A percentile compares a stretch with the other conserved stretches of the same genome.
These are phyloP conservation scores for Neotoma lepida DNA, from an alignment of 2,113 vertebrate species.

Conservation along the genomic window DNA sequence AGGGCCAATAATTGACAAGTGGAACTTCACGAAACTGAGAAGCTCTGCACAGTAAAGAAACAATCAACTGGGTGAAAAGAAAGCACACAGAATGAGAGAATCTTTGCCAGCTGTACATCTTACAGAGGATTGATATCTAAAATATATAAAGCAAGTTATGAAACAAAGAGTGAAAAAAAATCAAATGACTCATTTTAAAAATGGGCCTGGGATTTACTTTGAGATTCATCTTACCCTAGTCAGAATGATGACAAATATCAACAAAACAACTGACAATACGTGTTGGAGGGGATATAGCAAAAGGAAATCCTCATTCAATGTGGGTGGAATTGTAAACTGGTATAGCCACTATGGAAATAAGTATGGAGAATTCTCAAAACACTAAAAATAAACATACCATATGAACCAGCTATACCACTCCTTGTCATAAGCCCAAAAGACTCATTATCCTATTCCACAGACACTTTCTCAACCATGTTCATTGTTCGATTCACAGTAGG, in stretches of 20 bases:
- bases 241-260: not conserved
- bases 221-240: not conserved
- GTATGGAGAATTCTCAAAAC: not conserved
- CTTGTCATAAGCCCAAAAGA: not conserved
- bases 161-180: not conserved
- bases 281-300: not conserved
- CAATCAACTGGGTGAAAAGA: not conserved
- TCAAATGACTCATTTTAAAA: not conserved
- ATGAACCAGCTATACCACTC: not conserved
- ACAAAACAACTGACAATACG: not conserved
- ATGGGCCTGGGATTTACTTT: not conserved
- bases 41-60: not conserved
- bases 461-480: not conserved
- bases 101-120: not conserved
- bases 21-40: not conserved
- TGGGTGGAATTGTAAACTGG: not conserved
- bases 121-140: not conserved
- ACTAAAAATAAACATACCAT: not conserved
- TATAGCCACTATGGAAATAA: not conserved
- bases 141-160: not conserved
- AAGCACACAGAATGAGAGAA: not conserved
- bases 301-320: not conserved
- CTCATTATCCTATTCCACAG: not conserved
- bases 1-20: not conserved
- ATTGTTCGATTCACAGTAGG: not conserved